A percentile compares a stretch with the other conserved stretches of the same genome.
phyloP scores from a whole-genome alignment of 2,797 vertebrate genomes.

The Tachyglossus aculeatus region DNA sequence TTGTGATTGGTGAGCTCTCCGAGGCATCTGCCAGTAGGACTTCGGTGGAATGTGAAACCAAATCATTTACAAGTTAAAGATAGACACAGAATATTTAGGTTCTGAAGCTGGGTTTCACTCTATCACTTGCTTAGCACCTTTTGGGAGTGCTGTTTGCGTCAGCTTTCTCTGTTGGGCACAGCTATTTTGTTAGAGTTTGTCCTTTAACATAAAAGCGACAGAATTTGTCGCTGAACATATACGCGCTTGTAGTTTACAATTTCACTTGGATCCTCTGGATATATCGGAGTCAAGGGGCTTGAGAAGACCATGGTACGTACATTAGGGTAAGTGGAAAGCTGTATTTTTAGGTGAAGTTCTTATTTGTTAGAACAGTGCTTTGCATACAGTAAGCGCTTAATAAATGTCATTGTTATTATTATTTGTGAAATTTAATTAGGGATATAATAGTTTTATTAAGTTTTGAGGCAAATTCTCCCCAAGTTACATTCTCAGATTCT shows the following conservation, averaged over 20 bases:
- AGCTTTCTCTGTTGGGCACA: slow-evolving; percentile 42
- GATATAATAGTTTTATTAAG: too few relatives aligned
- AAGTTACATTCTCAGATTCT: too few relatives aligned
- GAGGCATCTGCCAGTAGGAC: slow-evolving; percentile 84
- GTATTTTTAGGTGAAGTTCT: slow-evolving; percentile 14
- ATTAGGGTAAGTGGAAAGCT: slow-evolving; percentile 81
- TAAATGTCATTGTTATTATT: too few relatives aligned
- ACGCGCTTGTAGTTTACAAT: too few relatives aligned
- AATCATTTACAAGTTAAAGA: slow-evolving; percentile 97
- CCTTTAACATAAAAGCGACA: too few relatives aligned
- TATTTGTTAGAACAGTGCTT: slow-evolving; percentile 39
- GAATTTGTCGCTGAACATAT: too few relatives aligned
- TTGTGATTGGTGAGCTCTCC: slow-evolving; percentile 83
- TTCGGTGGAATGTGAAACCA: slow-evolving; percentile 91
- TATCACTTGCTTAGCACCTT: slow-evolving; percentile 68
- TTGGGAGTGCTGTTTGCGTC: slow-evolving; percentile 46
- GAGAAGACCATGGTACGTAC: slow-evolving; percentile 78
- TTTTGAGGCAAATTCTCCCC: too few relatives aligned
- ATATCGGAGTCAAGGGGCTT: slow-evolving; percentile 56
- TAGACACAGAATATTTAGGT: slow-evolving; percentile 84
- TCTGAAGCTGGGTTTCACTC: slow-evolving; percentile 84
- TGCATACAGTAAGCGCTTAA: too few relatives aligned
- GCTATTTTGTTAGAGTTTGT: slow-evolving; percentile 27
- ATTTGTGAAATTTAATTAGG: too few relatives aligned
- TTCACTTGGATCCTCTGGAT: slow-evolving; percentile 57